Evolutionary conservation across 2,888 invertebrate genomes (phyloP).

Genomic region (Axea sp.): DNA sequence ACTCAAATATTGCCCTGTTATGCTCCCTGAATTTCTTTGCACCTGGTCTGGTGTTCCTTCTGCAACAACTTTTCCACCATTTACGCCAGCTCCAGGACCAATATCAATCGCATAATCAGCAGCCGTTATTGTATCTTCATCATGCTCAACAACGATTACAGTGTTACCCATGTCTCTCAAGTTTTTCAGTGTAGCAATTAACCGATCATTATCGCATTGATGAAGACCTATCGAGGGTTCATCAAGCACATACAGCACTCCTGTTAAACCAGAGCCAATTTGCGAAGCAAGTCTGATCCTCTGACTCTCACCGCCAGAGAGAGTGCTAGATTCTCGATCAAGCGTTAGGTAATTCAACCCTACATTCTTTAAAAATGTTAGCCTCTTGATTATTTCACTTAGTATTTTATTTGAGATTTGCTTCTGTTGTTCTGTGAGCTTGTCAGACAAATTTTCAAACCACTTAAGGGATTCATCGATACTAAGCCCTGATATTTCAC

Average conservation of each 20-base stretch:
- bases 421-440: slow-evolving; percentile 32
- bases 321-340: slow-evolving; percentile 28
- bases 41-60: slow-evolving; percentile 37
- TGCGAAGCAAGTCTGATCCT: slow-evolving; percentile 38
- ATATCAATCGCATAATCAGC: slow-evolving; percentile 47
- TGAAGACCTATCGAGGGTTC: slow-evolving; percentile 51
- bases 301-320: slow-evolving; percentile 46
- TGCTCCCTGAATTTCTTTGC: slow-evolving; percentile 28
- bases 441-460: slow-evolving; percentile 24
- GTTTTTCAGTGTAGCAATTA: slow-evolving; percentile 37
- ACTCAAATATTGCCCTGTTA: slow-evolving; percentile 44
- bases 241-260: slow-evolving; percentile 44
- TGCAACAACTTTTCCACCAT: slow-evolving; percentile 44
- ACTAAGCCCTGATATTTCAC: slow-evolving; percentile 26
- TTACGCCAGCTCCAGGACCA: slow-evolving; percentile 46
- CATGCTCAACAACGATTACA: slow-evolving; percentile 50
- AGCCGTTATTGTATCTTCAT: slow-evolving; percentile 42
- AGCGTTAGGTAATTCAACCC: slow-evolving; percentile 39
- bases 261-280: slow-evolving; percentile 33
- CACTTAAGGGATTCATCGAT: slow-evolving; percentile 13
- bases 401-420: slow-evolving; percentile 32
- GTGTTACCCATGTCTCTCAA: slow-evolving; percentile 46
- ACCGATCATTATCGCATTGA: slow-evolving; percentile 46
- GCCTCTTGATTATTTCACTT: slow-evolving; percentile 37
- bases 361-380: slow-evolving; percentile 39